Base-by-base conservation (phyloP, 2,797 vertebrate species). In the Balearica regulorum region DNA sequence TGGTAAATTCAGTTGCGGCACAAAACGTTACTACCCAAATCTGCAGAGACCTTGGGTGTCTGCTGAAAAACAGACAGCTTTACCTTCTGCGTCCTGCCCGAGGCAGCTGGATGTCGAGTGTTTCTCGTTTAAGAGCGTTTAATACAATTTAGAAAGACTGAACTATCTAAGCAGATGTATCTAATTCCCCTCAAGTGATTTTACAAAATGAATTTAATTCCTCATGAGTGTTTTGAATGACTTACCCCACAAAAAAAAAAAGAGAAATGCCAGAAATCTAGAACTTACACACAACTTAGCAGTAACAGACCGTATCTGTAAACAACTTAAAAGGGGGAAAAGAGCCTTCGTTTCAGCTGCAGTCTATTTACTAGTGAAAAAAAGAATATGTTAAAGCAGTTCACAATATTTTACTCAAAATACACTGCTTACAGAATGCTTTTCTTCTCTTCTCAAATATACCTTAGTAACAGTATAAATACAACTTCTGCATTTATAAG, bases 131-230 rank as follows among this genome's bases (percentile, higher is more conserved):
- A 44, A 75, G 33, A 73, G 41, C 6, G 0, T 51, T 83, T 86
- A 83, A 83, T 51, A 16, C 24, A 31, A 75, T 83, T 83, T 80
- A 39, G 48, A 64, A 65, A 79, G 57, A 35, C 75, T 53, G 53
- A 89, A 83, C 60, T 64, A 75, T 51, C 35, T 10, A n/a, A 79
- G 87, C 94, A 96, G 82, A 94, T 87, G 94, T 78, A 88, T 43
- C 79, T 22, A 83, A 95, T 88, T 93, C 79, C 72, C 57, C 72
- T 24, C 46, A 16, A 92, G 75, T 61, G 71, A 91, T 61, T 91
- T 61, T 21, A 89, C 21, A 68, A 80, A 93, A 95, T 61, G 46
- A 43, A 87, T 75, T 89, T 87, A 83, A 83, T 85, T 78, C 57
- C 78, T 85, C 4, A 4, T 39, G 35, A 79, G 73, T n/a, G n/a